Evolutionary conservation across 2,797 vertebrate species (phyloP).

Genomic region (Avahi laniger): DNA sequence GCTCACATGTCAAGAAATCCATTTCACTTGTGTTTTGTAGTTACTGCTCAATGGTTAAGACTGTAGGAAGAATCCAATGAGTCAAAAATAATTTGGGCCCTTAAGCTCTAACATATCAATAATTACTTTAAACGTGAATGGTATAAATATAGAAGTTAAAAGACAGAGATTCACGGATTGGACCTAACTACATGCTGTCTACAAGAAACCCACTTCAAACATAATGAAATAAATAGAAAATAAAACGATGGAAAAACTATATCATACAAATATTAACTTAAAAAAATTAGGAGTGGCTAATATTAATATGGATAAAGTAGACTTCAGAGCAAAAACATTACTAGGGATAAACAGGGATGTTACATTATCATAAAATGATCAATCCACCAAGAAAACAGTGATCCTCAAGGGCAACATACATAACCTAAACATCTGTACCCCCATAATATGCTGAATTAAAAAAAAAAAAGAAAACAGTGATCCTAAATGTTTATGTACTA

Average conservation of each 20-base stretch:
- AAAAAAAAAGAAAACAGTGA: not conserved
- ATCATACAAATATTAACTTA: not conserved
- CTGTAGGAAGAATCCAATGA: not conserved
- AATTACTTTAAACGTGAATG: constrained; percentile 25
- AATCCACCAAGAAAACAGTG: not conserved
- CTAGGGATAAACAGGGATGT: not conserved
- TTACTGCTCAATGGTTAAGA: not conserved
- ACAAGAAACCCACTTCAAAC: constrained; percentile 35
- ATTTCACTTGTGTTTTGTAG: not conserved
- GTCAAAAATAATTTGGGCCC: not conserved
- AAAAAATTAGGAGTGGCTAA: not conserved
- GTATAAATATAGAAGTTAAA: not conserved
- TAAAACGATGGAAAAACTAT: not conserved
- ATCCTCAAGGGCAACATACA: not conserved
- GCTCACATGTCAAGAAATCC: not conserved
- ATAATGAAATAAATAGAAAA: constrained; percentile 21
- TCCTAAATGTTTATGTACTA: not conserved
- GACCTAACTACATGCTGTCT: not conserved
- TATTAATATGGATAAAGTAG: not conserved
- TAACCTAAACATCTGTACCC: too few species aligned
- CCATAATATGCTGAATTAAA: too few species aligned
- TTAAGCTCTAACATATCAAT: not conserved
- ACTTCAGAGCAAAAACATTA: not conserved
- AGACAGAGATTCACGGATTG: not conserved
- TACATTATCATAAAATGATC: not conserved